phyloP scores from a whole-genome alignment of 2,888 invertebrate species.

The Mechanitis messenoides region DNA sequence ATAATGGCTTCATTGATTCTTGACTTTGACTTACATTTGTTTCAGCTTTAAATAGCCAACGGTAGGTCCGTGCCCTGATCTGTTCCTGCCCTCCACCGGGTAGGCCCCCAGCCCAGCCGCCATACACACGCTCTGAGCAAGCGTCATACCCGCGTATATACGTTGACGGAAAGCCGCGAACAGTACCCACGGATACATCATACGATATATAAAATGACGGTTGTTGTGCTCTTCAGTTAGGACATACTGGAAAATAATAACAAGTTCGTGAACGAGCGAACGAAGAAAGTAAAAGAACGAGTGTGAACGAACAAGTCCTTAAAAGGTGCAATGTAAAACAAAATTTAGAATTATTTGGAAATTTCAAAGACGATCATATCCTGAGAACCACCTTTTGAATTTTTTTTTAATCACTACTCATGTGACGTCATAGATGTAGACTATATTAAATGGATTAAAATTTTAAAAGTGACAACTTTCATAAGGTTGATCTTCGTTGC shows the following conservation, averaged over 20 bases:
- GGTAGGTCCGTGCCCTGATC: constrained; percentile 90
- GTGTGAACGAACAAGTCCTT: too few species aligned
- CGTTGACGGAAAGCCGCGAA: constrained; percentile 93
- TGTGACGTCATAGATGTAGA: too few species aligned
- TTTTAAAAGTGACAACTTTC: too few species aligned
- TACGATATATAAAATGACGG: constrained; percentile 84
- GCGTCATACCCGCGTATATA: constrained; percentile 91
- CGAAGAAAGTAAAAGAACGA: too few species aligned
- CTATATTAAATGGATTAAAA: too few species aligned
- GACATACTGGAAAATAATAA: constrained; percentile 82
- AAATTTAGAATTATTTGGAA: too few species aligned
- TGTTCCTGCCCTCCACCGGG: constrained; percentile 83
- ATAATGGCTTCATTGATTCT: background rate
- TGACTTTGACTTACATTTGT: constrained; percentile 64
- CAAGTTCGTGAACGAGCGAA: background rate
- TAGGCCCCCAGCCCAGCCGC: constrained; percentile 95
- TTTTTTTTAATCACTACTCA: too few species aligned
- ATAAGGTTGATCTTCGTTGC: too few species aligned
- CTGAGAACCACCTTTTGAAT: too few species aligned
- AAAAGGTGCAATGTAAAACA: too few species aligned
- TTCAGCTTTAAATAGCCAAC: constrained; percentile 79
- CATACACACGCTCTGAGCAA: constrained; percentile 95
- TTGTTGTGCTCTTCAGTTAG: constrained; percentile 85
- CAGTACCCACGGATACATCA: constrained; percentile 90
- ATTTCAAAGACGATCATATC: too few species aligned